Evolutionary conservation across 2,113 vertebrate genomes (phyloP), one percentile per base, ranked within the genome.

Genomic region (Pseudorectes ferrugineus): DNA sequence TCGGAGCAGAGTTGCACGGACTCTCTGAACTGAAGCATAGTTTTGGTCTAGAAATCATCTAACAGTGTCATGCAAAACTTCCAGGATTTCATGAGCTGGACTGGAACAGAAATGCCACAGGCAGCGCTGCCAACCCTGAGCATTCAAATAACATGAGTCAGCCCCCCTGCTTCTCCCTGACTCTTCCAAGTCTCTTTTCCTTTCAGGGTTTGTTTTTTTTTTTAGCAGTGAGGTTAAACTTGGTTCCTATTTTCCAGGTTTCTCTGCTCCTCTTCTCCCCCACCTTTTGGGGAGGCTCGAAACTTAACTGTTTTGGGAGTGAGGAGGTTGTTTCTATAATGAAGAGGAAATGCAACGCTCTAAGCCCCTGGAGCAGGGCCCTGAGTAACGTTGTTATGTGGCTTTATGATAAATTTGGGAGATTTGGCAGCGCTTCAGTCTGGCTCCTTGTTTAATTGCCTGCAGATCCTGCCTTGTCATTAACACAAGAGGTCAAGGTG

Each of bases 361-460:
- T 43, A 24, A 74, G 40, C 16, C 87, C 89, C 77, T 36, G 84
- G n/a, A 91, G 81, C 74, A 52, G 48, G 36, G 79, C 91, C 91
- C 49, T 58, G 17, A 68, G 79, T 57, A 76, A 79, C 5, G 0
- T 76, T 15, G 36, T 83, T 88, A 40, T 62, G 83, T 57, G 80
- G 58, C 71, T 80, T 91, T 45, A 28, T 28, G 68, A 85, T 88
- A 51, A 80, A 68, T 89, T 33, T 35, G 51, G 81, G 68, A 6
- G 10, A 87, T 67, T 70, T 91, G 92, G 92, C 87, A 92, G 84
- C 0, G 2, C 94, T 73, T 85, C 82, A 79, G 75, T 66, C 80
- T 87, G 73, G 74, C 66, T 96, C 48, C 87, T 93, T 61, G 23
- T 87, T 95, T 95, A 93, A 95, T 91, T 85, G 84, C 93, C 83